These are phyloP conservation scores for Buphagus erythrorhynchus DNA, from an alignment of 2,797 vertebrate genomes.

Conservation along the genomic window DNA sequence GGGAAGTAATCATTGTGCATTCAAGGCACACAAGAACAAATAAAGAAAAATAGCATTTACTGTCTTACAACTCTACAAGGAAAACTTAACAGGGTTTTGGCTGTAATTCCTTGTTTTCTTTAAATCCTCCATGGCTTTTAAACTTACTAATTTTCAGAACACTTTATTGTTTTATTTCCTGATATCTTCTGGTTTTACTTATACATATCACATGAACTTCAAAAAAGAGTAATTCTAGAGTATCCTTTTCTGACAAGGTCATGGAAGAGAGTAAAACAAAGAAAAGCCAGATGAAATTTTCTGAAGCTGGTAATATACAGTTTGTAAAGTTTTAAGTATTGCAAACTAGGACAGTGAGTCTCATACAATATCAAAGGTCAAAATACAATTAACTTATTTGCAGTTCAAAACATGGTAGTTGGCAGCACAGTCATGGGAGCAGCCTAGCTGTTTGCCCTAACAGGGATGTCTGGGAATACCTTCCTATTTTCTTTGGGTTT, in stretches of 20 bases:
- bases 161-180: background rate
- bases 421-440: background rate
- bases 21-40: background rate
- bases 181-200: background rate
- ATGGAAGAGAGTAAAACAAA: background rate
- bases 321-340: conserved; percentile 11
- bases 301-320: background rate
- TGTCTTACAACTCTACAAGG: background rate
- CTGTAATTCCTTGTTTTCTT: background rate
- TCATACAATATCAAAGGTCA: conserved; percentile 11
- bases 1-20: background rate
- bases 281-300: background rate
- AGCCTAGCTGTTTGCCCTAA: background rate
- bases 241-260: background rate
- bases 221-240: background rate
- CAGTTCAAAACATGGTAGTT: conserved; percentile 12
- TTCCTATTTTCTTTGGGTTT: background rate
- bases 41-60: background rate
- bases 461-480: background rate
- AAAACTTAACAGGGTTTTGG: background rate
- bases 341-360: background rate
- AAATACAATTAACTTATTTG: conserved; percentile 19
- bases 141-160: background rate
- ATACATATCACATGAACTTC: background rate
- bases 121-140: background rate